Base-by-base conservation (phyloP, 2,113 vertebrate genomes). In the Hucho hucho region DNA sequence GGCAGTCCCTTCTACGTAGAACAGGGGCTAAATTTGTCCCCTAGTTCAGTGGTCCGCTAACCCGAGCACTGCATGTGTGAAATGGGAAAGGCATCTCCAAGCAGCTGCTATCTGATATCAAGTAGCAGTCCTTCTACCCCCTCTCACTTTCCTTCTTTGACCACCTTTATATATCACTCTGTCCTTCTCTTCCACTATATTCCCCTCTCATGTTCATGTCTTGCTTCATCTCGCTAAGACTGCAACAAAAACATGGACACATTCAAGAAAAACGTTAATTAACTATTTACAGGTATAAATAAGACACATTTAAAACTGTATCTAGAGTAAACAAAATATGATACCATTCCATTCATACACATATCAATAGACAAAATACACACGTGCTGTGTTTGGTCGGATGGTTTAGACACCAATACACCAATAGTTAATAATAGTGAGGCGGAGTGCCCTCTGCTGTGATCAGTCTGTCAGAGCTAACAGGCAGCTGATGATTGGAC, bases 21-120 rank as follows among this genome's bases (percentile, higher is more conserved):
- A n/a, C 53, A 59, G 56, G 53, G 28, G 49, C 79, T 88, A 89
- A 89, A 88, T 80, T 74, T 74, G 18, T 53, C 49, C 49, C 49
- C 16, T 69, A 84, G 83, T 73, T 85, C 74, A 76, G 79, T 79
- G 66, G 72, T 79, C 69, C 74, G 84, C 88, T 90, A 88, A 67
- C 1, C 77, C 69, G 76, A 85, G 80, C 26, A 64, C 81, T 93
- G 83, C 90, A 86, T 76, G 70, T 87, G 74, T 87, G 86, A 88
- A 83, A 79, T 87, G 80, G 77, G 87, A 92, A 91, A 93, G 90
- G 87, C 84, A 92, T 91, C 49, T 53, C 49, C 49, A 88, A 90
- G 84, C 93, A 96, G 93, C 91, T 95, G 93, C 89, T 94, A 81
- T 86, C 87, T 88, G 89, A 87, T 90, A 90, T 91, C 89, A 86